Conservation (phyloP, 2,113 vertebrate genomes). For the Cervus canadensis region DNA sequence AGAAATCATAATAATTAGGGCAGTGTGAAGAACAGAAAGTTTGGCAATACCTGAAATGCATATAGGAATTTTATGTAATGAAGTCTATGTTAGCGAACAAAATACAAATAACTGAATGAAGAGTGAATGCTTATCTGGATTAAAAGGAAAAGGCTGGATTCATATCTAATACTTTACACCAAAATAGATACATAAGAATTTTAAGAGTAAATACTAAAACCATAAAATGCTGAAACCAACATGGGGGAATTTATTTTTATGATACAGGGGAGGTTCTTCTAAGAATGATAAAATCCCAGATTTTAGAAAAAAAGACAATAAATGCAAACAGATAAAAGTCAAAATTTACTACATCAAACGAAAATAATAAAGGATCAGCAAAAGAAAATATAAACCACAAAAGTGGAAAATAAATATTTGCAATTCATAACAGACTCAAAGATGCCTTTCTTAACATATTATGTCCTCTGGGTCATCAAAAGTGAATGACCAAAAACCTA, state of each 20-base stretch:
- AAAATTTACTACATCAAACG: neutral
- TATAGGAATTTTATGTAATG: neutral
- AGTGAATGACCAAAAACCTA: neutral
- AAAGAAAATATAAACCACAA: neutral
- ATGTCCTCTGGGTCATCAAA: neutral
- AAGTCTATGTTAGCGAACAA: neutral
- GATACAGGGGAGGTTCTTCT: neutral
- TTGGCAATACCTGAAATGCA: neutral
- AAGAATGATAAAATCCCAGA: neutral
- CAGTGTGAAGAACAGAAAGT: neutral
- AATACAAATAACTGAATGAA: neutral
- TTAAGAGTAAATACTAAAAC: neutral
- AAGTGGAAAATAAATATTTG: neutral
- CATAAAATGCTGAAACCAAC: neutral
- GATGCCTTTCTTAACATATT: neutral
- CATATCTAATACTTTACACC: neutral
- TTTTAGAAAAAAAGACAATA: neutral
- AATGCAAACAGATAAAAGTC: neutral
- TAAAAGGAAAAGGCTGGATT: neutral
- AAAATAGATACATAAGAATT: neutral
- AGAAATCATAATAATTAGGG: neutral
- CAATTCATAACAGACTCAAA: neutral
- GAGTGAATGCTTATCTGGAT: neutral
- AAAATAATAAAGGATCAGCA: neutral
- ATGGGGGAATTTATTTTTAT: neutral